Evolutionary conservation across 2,888 invertebrate species (phyloP).

Genomic region (Ichneumon xanthorius): DNA sequence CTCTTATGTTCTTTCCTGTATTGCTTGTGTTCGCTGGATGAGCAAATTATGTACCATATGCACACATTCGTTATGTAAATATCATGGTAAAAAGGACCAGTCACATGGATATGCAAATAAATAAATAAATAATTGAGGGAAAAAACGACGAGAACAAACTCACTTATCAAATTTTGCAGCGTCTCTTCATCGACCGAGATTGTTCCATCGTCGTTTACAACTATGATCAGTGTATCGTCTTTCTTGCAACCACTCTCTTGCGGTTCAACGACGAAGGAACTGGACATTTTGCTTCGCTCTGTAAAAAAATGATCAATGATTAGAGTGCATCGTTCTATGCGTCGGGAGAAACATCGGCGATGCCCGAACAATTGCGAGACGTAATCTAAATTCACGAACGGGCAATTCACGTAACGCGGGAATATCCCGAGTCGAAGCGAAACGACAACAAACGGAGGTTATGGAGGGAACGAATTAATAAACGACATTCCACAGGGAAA

Average conservation of each 20-base stretch:
- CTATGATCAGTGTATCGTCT: slow-evolving; percentile 92
- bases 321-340: not conserved
- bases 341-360: not conserved
- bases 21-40: too few species aligned
- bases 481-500: not conserved
- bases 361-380: not conserved
- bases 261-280: slow-evolving; percentile 81
- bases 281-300: slow-evolving; percentile 79
- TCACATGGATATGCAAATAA: not conserved
- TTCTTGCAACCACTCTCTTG: slow-evolving; percentile 78
- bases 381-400: not conserved
- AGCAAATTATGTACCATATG: too few species aligned
- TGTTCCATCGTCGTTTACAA: slow-evolving; percentile 94
- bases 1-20: not conserved
- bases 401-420: not conserved
- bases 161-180: slow-evolving; percentile 92
- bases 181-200: slow-evolving; percentile 93
- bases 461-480: slow-evolving; percentile 4
- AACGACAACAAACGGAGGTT: slow-evolving; percentile 5
- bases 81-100: not conserved
- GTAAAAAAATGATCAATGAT: not conserved
- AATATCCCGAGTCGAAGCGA: not conserved
- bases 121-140: not conserved
- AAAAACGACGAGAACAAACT: slow-evolving; percentile 76
- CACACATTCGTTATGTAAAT: too few species aligned